Base-by-base conservation (phyloP, 1,140 invertebrate genomes). In the Anoplophora glabripennis region DNA sequence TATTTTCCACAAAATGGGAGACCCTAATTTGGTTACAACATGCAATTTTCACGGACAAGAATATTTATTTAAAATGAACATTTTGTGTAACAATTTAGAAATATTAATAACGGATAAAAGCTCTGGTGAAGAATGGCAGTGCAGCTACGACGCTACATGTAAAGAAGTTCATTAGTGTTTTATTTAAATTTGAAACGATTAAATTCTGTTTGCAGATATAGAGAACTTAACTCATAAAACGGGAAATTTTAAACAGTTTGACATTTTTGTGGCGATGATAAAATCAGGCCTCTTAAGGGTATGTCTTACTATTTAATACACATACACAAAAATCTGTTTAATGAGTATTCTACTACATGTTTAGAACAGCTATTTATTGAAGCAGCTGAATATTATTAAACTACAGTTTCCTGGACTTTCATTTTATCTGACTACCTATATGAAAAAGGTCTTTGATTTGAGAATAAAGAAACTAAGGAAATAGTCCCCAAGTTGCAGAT, bases 221-320 rank as follows among this genome's bases (percentile, higher is more conserved):
- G 79, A 81, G 75, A 79, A 77, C 59, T 68, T 81, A 55, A 81
- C 79, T 1, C 74, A 76, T n/a, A 77, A 78, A 67, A 81, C 79
- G 9, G 80, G 80, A 45, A 80, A 78, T 70, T 81, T 73, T 59
- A 81, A 81, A 57, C 75, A 78, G 60, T 81, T 81, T 57, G 72
- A 79, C 55, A 76, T 78, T 33, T 81, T 81, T 59, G 61, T 78
- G 3, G 68, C 77, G 9, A 81, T 81, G 80, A 64, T 81, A 15
- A 78, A 79, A 63, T 80, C 76, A 7, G 80, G 79, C 37, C 64
- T 81, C 40, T 66, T 81, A 45, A 80, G 79, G 74, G 79, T 80
- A 73, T 41, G 51, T 55, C 54, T n/a, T n/a, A n/a, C n/a, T n/a
- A n/a, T n/a, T n/a, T n/a, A n/a, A n/a, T n/a, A n/a, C n/a, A n/a